Evolutionary conservation across 2,888 invertebrate species (phyloP).

Genomic region (Taphrorychus bicolor): DNA sequence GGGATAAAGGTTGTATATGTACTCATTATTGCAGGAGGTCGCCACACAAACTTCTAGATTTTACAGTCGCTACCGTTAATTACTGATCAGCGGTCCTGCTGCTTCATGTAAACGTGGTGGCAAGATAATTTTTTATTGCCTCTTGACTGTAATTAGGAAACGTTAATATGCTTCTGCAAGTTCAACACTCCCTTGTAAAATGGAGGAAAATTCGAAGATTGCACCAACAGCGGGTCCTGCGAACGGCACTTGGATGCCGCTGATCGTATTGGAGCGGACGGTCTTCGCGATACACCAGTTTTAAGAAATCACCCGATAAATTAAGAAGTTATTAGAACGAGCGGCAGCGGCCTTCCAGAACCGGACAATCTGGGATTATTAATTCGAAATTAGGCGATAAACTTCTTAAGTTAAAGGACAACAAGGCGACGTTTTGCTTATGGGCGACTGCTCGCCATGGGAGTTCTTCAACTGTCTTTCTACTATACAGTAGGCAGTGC

Average conservation of each 20-base stretch:
- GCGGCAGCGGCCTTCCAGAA: slow-evolving; percentile 12
- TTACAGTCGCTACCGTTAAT: slow-evolving; percentile 3
- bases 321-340: slow-evolving; percentile 31
- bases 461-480: slow-evolving; percentile 25
- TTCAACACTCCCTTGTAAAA: slow-evolving; percentile 14
- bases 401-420: slow-evolving; percentile 30
- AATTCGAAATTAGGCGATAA: slow-evolving; percentile 35
- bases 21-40: no score
- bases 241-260: not conserved
- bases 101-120: slow-evolving; percentile 12
- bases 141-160: slow-evolving; percentile 7
- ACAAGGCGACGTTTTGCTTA: slow-evolving; percentile 8
- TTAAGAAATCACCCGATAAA: slow-evolving; percentile 31
- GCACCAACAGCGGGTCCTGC: not conserved
- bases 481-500: no score
- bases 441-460: slow-evolving; percentile 13
- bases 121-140: slow-evolving; percentile 22
- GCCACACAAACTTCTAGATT: slow-evolving; percentile 6
- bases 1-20: no score
- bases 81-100: slow-evolving; percentile 4
- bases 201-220: not conserved
- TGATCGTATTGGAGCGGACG: slow-evolving; percentile 15
- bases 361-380: slow-evolving; percentile 28
- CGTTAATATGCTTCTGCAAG: slow-evolving; percentile 4
- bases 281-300: slow-evolving; percentile 25